These are phyloP conservation scores for Sycobia sp. DNA, from an alignment of 1,140 invertebrate genomes.

Conservation along the genomic window DNA sequence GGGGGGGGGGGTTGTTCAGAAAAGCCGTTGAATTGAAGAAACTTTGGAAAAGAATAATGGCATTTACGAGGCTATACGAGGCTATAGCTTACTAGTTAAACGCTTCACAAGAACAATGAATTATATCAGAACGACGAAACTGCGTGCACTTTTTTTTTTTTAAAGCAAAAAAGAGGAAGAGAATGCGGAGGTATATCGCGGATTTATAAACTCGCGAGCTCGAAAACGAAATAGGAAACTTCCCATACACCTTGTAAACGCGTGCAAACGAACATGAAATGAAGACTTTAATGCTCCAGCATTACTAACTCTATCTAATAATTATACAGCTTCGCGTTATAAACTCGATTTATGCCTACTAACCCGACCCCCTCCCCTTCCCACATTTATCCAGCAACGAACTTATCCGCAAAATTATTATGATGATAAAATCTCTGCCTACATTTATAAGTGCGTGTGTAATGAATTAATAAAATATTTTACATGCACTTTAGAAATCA, in stretches of 20 bases:
- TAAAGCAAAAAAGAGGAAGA: too few species aligned
- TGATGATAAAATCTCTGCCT: constrained; percentile 7
- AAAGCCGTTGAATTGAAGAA: too few species aligned
- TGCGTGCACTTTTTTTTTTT: too few species aligned
- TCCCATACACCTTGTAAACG: not conserved
- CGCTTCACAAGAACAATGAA: too few species aligned
- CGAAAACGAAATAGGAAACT: not conserved
- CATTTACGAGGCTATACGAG: too few species aligned
- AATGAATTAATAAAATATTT: constrained; percentile 9
- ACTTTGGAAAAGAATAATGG: too few species aligned
- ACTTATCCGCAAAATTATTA: not conserved
- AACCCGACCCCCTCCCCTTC: too few species aligned
- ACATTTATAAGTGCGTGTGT: not conserved
- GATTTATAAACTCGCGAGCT: too few species aligned
- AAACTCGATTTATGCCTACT: constrained; percentile 30
- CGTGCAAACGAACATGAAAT: constrained; percentile 15
- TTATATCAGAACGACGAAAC: too few species aligned
- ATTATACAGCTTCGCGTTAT: constrained; percentile 7
- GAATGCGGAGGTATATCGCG: too few species aligned
- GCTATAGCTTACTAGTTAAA: too few species aligned
- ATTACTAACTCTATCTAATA: constrained; percentile 19
- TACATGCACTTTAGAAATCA: not conserved
- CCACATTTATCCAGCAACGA: constrained; percentile 1
- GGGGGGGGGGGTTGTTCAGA: too few species aligned
- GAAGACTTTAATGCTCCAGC: constrained; percentile 16